Evolutionary conservation across 2,797 vertebrate species (phyloP).

Genomic region (Tenualosa thibaudeaui): DNA sequence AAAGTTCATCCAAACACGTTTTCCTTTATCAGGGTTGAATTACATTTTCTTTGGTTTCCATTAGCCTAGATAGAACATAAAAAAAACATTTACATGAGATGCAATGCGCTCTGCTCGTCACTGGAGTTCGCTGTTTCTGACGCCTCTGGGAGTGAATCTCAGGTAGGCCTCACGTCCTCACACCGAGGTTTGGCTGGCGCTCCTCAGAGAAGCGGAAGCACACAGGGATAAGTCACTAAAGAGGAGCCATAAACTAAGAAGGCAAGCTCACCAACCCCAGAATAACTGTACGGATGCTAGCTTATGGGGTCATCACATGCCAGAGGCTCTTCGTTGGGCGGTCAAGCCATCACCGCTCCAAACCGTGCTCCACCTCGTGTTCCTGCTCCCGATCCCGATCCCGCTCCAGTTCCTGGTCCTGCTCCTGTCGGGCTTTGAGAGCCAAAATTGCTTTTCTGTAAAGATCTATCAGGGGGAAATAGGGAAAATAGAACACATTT

Average conservation of each 20-base stretch:
- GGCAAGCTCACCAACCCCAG: constrained; percentile 24
- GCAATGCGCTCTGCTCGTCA: background rate
- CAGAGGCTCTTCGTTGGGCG: background rate
- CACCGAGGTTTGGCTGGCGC: background rate
- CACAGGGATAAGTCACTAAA: background rate
- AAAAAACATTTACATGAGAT: background rate
- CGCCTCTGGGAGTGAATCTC: background rate
- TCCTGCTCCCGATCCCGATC: constrained; percentile 68
- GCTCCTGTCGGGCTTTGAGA: constrained; percentile 79
- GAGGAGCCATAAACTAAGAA: background rate
- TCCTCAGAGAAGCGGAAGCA: background rate
- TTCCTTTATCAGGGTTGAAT: background rate
- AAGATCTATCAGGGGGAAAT: constrained; percentile 73
- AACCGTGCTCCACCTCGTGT: constrained; percentile 60
- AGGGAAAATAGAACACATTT: constrained; percentile 49
- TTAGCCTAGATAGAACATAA: background rate
- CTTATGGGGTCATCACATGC: constrained; percentile 26
- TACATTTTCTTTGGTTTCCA: background rate
- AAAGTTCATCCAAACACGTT: background rate
- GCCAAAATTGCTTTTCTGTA: constrained; percentile 84
- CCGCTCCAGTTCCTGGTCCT: constrained; percentile 63
- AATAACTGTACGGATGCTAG: constrained; percentile 21
- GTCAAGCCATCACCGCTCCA: constrained; percentile 32
- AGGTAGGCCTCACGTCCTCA: background rate
- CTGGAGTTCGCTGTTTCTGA: background rate